A percentile compares a stretch with the other conserved stretches of the same genome.
Conservation (phyloP, 37 sponge, comb jelly and placozoan genomes). For the Tethya wilhelma region DNA sequence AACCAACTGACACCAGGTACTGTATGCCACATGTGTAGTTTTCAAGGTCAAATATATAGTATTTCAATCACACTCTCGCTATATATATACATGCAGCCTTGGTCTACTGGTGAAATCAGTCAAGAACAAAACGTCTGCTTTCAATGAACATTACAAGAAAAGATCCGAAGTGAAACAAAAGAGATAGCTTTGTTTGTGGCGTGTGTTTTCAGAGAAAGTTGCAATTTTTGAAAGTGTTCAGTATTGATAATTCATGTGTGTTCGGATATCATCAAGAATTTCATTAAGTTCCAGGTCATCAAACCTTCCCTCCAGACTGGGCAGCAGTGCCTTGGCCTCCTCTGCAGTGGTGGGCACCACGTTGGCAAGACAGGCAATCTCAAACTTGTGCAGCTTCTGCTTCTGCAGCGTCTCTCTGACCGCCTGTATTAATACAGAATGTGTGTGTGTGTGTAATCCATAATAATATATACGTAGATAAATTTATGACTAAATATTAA, state of each 20-base stretch:
- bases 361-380: slow-evolving; percentile 89
- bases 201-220: no score
- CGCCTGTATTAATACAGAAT: slow-evolving; percentile 4
- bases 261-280: slow-evolving; percentile 87
- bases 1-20: not conserved
- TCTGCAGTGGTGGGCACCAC: slow-evolving; percentile 88
- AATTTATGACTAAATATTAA: not conserved
- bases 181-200: not conserved
- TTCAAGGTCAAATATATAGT: not conserved
- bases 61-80: not conserved
- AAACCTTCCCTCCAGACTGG: slow-evolving; percentile 85
- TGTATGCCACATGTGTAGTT: not conserved
- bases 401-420: slow-evolving; percentile 70
- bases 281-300: slow-evolving; percentile 91
- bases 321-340: slow-evolving; percentile 92
- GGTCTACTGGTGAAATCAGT: slow-evolving; percentile 32
- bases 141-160: slow-evolving; percentile 11
- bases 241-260: slow-evolving; percentile 91
- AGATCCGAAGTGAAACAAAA: no score
- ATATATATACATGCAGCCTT: not conserved
- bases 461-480: not conserved
- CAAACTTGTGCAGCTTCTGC: slow-evolving; percentile 94
- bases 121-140: slow-evolving; percentile 20
- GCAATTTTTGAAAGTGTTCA: slow-evolving; percentile 13
- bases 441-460: not conserved